Base-by-base conservation (phyloP, 2,888 invertebrate genomes). In the Ellobium chinense region DNA sequence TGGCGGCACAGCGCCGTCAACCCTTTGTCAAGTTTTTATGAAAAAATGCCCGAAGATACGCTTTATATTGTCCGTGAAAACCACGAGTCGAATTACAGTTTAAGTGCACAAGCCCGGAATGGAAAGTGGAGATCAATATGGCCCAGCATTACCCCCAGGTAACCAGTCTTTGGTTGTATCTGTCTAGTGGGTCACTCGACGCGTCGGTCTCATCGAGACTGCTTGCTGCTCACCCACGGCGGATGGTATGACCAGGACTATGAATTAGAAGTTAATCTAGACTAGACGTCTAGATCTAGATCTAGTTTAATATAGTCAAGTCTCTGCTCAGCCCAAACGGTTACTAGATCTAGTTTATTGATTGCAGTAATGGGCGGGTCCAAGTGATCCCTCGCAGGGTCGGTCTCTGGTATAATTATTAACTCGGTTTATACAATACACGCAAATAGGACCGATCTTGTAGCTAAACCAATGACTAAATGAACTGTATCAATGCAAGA, bases 131-230 rank as follows among this genome's bases (percentile, higher is more conserved):
- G 85, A 85, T 46, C 85, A 87, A 21, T 89, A 87, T 86, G 88
- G 88, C 31, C 89, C 88, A 66, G 83, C 83, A 29, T 76, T 88
- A 21, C 88, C 88, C n/a, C 87, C 87, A 78, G 86, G 88, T 87
- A 84, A 75, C 54, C 79, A n/a, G n/a, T 21, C 5, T 14, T 31
- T 9, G 29, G 36, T 29, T 7, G 46, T 31, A 37, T 7, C 36
- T 5, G n/a, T 3, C 9, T 76, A 36, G 21, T 68, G 76, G 56
- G 76, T 75, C 66, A 68, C 24, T 9, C 21, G 56, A 5, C 24
- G 76, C 66, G 66, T 75, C 75, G 62, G 72, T 18, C 72, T 56
- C 46, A 46, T n/a, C n/a, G n/a, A n/a, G n/a, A n/a, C n/a, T n/a
- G n/a, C n/a, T n/a, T n/a, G n/a, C n/a, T n/a, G n/a, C n/a, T n/a